Conservation (phyloP, 2,888 invertebrate genomes). For the Drosophila colorata region DNA sequence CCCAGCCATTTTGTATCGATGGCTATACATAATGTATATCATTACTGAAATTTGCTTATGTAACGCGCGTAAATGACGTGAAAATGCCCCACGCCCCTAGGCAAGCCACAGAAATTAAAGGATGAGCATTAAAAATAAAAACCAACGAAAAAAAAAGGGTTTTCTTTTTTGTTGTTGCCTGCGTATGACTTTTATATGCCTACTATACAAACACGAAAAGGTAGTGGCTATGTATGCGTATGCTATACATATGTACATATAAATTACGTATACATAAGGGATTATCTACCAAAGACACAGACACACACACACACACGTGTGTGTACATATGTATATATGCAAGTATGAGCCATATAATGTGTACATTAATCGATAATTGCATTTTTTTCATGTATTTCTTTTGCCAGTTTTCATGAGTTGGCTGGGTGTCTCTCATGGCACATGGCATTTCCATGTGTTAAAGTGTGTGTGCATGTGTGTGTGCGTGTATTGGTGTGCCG, state of each 20-base stretch:
- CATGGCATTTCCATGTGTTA: slow-evolving; percentile 62
- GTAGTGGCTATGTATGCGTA: slow-evolving; percentile 43
- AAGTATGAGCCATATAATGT: slow-evolving; percentile 73
- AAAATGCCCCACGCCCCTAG: neutral
- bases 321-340: slow-evolving; percentile 16
- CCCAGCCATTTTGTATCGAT: slow-evolving; percentile 57
- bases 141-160: slow-evolving; percentile 17
- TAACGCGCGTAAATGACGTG: slow-evolving; percentile 64
- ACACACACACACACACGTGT: slow-evolving; percentile 10
- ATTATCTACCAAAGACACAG: slow-evolving; percentile 64
- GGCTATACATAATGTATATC: slow-evolving; percentile 56
- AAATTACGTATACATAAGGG: slow-evolving; percentile 67
- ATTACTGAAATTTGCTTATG: slow-evolving; percentile 76
- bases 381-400: slow-evolving; percentile 76
- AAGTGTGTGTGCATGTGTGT: slow-evolving; percentile 35
- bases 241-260: slow-evolving; percentile 30
- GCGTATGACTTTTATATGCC: slow-evolving; percentile 51
- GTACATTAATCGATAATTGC: slow-evolving; percentile 81
- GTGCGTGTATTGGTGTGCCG: slow-evolving; percentile 39
- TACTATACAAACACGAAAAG: slow-evolving; percentile 41
- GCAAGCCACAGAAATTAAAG: slow-evolving; percentile 60
- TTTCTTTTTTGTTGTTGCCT: slow-evolving; percentile 13
- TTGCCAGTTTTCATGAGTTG: slow-evolving; percentile 70
- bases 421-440: slow-evolving; percentile 65
- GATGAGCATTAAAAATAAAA: slow-evolving; percentile 56